Percentiles rank a stretch among this genome's conserved stretches.
These are phyloP conservation scores for Morelia viridis DNA, from an alignment of 2,797 vertebrate species.

Conservation along the genomic window DNA sequence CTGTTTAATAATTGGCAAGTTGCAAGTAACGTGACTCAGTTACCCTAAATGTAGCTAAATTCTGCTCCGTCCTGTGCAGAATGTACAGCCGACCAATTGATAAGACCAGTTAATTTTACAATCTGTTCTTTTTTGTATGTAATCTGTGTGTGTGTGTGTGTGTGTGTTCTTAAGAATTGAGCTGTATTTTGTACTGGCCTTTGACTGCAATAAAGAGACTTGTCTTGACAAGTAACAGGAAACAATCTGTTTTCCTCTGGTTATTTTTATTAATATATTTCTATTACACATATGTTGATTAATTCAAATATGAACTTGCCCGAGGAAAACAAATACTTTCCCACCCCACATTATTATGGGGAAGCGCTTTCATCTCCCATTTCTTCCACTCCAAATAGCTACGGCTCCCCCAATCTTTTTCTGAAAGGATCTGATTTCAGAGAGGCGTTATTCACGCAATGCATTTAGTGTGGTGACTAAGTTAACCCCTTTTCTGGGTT, in stretches of 20 bases:
- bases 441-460: neutral
- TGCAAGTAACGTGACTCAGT: neutral
- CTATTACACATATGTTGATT: neutral
- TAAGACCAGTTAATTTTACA: neutral
- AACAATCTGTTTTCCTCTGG: neutral
- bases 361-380: rapidly evolving
- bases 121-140: neutral
- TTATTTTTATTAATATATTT: slow-evolving; percentile 17
- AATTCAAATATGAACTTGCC: slow-evolving; percentile 16
- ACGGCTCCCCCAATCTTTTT: neutral
- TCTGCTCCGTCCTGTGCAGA: neutral
- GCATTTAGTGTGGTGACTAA: neutral
- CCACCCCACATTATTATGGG: neutral
- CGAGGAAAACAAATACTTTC: neutral
- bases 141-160: neutral
- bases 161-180: neutral
- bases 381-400: neutral
- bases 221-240: neutral
- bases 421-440: rapidly evolving
- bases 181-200: neutral
- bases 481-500: neutral
- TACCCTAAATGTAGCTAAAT: neutral
- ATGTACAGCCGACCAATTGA: neutral
- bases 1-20: neutral
- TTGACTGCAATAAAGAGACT: neutral